Percentiles rank a stretch among this genome's conserved stretches.
These are phyloP conservation scores for Smittia sp. DNA, from an alignment of 2,888 invertebrate species.

Conservation along the genomic window DNA sequence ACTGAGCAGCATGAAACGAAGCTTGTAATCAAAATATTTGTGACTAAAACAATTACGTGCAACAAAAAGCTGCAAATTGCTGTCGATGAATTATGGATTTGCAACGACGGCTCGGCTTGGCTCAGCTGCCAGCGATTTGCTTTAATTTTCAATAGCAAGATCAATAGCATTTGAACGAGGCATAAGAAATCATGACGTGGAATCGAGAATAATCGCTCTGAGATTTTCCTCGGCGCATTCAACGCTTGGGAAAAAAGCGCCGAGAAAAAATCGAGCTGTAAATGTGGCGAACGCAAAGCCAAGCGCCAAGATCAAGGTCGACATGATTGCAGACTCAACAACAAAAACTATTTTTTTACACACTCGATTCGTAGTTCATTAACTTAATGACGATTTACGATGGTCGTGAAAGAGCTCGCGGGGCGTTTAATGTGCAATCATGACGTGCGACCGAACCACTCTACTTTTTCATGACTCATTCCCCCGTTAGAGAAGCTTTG, in stretches of 20 bases:
- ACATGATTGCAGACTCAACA: background rate
- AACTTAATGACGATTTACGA: conserved; percentile 15
- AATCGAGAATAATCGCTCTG: background rate
- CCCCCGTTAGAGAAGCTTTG: no score
- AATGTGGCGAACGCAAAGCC: background rate
- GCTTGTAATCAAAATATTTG: conserved; percentile 1
- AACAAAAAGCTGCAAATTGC: background rate
- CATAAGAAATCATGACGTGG: conserved; percentile 2
- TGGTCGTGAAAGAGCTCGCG: background rate
- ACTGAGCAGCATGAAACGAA: no score
- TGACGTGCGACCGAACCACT: no score
- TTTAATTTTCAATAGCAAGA: conserved; percentile 4
- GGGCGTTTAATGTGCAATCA: no score
- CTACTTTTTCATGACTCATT: no score
- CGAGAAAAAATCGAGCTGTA: background rate
- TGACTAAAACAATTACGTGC: background rate
- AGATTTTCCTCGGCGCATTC: background rate
- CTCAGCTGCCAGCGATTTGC: background rate
- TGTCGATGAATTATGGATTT: background rate
- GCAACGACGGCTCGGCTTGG: background rate
- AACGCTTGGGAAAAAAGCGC: conserved; percentile 7
- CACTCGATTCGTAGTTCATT: conserved; percentile 6
- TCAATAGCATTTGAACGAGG: background rate
- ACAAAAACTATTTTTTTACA: background rate
- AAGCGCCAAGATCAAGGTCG: conserved; percentile 19